phyloP scores from a whole-genome alignment of 2,113 vertebrate genomes.

The Zosterops hypoxanthus region DNA sequence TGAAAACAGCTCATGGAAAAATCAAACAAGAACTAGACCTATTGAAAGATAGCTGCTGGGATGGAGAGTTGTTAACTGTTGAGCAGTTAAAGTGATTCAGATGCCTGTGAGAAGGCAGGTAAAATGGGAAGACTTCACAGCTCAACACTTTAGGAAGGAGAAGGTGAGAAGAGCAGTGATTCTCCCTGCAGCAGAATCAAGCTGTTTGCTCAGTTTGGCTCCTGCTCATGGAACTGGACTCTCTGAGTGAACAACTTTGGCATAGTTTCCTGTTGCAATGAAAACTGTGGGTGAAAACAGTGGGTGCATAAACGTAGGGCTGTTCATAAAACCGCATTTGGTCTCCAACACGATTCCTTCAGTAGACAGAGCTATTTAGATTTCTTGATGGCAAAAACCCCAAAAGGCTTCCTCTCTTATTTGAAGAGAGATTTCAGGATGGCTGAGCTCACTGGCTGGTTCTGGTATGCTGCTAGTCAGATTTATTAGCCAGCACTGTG shows the following conservation, averaged over 20 bases:
- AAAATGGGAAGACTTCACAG: background rate
- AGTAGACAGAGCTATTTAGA: conserved; percentile 8
- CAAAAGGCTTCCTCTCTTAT: background rate
- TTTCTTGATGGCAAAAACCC: background rate
- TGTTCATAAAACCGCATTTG: conserved; percentile 12
- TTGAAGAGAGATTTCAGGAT: background rate
- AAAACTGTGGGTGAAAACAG: conserved; percentile 45
- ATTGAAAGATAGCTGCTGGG: background rate
- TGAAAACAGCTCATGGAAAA: background rate
- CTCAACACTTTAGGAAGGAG: background rate
- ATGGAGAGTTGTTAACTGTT: background rate
- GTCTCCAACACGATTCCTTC: conserved; percentile 22
- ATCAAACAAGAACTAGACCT: background rate
- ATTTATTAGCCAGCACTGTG: background rate
- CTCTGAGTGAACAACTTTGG: background rate
- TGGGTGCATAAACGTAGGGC: conserved; percentile 16
- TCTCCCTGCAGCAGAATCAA: background rate
- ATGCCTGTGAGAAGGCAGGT: background rate
- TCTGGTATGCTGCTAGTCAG: background rate
- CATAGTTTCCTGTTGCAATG: conserved; percentile 18
- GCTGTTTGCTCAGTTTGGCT: background rate
- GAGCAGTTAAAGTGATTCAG: background rate
- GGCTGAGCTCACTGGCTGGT: background rate
- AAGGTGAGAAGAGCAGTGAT: background rate
- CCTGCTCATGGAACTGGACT: background rate